A percentile compares a stretch with the other conserved stretches of the same genome.
These are phyloP conservation scores for Scaptomyza parva DNA, from an alignment of 2,888 invertebrate genomes.

Conservation along the genomic window DNA sequence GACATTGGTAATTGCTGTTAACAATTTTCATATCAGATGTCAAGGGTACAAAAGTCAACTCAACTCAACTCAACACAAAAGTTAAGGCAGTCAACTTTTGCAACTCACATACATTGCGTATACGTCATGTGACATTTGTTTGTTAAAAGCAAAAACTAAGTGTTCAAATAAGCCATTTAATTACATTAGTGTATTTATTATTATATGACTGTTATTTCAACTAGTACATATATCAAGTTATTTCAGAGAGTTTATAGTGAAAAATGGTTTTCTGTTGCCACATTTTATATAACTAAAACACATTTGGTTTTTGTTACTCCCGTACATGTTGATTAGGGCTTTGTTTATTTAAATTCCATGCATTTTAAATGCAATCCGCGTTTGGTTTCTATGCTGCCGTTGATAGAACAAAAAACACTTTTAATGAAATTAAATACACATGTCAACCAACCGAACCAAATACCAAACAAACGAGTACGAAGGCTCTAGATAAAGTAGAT, in stretches of 20 bases:
- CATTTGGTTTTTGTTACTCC: background rate
- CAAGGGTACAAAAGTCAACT: constrained; percentile 2
- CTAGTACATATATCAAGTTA: no score
- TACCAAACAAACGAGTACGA: constrained; percentile 5
- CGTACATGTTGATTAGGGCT: constrained; percentile 23
- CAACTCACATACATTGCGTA: constrained; percentile 24
- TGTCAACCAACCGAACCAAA: constrained; percentile 3
- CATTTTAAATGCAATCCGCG: constrained; percentile 27
- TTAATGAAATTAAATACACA: constrained; percentile 65
- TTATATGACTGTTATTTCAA: background rate
- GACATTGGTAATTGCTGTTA: constrained; percentile 61
- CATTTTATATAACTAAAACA: no score
- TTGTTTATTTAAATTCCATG: constrained; percentile 28
- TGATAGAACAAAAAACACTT: constrained; percentile 35
- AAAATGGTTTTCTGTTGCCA: no score
- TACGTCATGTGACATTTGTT: constrained; percentile 10
- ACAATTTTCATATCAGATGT: constrained; percentile 51
- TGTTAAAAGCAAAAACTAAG: background rate
- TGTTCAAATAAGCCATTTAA: constrained; percentile 29
- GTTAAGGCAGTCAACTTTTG: background rate
- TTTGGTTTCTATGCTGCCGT: constrained; percentile 31
- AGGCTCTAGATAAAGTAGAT: no score
- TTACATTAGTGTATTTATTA: constrained; percentile 15
- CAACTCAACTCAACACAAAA: no score
- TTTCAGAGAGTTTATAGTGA: no score